These are phyloP conservation scores for Limnephilus rhombicus DNA, from an alignment of 2,888 invertebrate genomes.

Conservation along the genomic window DNA sequence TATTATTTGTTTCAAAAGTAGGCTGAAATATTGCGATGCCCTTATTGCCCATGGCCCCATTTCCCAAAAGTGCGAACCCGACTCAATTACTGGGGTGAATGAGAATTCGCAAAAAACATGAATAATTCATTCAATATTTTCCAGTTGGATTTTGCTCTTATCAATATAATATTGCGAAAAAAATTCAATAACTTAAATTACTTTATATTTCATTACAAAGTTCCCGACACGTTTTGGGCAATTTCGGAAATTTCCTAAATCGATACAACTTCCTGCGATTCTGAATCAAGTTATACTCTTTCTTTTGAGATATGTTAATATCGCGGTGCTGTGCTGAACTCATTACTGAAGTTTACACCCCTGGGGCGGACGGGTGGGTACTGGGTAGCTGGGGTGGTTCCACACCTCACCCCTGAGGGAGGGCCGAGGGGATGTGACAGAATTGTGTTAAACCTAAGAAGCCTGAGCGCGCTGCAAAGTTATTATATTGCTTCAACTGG, in stretches of 20 bases:
- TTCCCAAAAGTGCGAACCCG: background rate
- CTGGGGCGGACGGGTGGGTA: background rate
- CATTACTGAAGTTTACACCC: slow-evolving; percentile 17
- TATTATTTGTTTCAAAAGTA: background rate
- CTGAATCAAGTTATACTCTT: slow-evolving; percentile 16
- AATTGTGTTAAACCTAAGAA: slow-evolving; percentile 26
- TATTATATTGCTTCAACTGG: background rate
- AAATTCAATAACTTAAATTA: slow-evolving; percentile 40
- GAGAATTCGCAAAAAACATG: background rate
- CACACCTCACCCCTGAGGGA: background rate
- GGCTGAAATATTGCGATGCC: background rate
- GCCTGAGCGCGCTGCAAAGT: background rate
- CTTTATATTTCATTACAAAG: slow-evolving; percentile 35
- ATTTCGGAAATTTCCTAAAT: background rate
- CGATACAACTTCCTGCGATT: slow-evolving; percentile 15
- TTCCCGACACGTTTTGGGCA: slow-evolving; percentile 11
- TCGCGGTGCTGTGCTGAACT: slow-evolving; percentile 26
- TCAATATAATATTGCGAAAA: slow-evolving; percentile 30
- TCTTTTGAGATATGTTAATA: slow-evolving; percentile 32
- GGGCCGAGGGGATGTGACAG: background rate
- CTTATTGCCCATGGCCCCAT: background rate
- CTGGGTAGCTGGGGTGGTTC: background rate
- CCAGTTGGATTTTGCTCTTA: slow-evolving; percentile 19
- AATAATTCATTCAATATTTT: slow-evolving; percentile 2
- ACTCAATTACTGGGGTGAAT: background rate